These are phyloP conservation scores for Serripes groenlandicus DNA, from an alignment of 2,888 invertebrate genomes.

Conservation along the genomic window DNA sequence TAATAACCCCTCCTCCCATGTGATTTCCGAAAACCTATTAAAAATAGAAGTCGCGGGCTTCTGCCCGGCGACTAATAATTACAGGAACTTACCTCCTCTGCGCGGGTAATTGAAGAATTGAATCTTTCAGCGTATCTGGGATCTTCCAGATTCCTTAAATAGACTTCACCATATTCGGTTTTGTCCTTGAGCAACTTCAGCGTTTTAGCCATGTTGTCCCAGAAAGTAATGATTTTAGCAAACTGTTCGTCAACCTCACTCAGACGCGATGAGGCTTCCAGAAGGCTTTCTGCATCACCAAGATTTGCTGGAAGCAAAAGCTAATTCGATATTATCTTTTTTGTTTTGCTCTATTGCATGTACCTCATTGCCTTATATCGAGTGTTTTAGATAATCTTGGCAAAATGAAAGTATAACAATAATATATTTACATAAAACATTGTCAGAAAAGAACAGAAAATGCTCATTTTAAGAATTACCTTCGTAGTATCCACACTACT, in stretches of 20 bases:
- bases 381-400: too few species aligned
- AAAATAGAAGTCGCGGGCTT: too few species aligned
- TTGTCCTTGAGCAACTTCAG: constrained; percentile 35
- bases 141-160: constrained; percentile 42
- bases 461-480: too few species aligned
- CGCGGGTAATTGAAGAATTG: constrained; percentile 34
- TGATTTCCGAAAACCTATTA: too few species aligned
- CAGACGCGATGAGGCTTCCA: constrained; percentile 32
- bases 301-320: constrained; percentile 16
- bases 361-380: too few species aligned
- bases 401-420: too few species aligned
- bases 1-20: too few species aligned
- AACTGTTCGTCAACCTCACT: constrained; percentile 42
- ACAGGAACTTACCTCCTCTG: constrained; percentile 22
- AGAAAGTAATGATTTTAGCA: constrained; percentile 30
- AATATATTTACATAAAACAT: too few species aligned
- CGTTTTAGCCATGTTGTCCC: constrained; percentile 47
- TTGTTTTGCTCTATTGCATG: too few species aligned
- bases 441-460: too few species aligned
- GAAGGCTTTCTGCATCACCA: constrained; percentile 30
- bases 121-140: constrained; percentile 35
- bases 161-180: constrained; percentile 25
- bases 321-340: background rate
- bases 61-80: too few species aligned
- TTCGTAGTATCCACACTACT: too few species aligned